These are phyloP conservation scores for Spermophilus dauricus DNA, from an alignment of 2,113 vertebrate species.

Conservation along the genomic window DNA sequence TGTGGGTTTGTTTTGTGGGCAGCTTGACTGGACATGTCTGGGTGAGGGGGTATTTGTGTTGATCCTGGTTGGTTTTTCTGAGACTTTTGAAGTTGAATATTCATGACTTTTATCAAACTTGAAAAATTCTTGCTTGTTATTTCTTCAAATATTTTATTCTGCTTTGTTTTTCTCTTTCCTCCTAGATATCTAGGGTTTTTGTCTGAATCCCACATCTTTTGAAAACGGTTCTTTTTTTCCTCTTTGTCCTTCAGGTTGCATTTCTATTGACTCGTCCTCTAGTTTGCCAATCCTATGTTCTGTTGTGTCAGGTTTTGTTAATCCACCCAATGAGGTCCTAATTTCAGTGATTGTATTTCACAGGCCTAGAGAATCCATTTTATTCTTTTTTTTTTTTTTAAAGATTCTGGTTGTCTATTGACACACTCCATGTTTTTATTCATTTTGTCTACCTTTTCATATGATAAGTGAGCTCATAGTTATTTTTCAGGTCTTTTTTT, in stretches of 20 bases:
- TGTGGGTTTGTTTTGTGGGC: neutral
- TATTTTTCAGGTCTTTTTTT: neutral
- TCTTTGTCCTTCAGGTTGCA: neutral
- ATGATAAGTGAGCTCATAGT: neutral
- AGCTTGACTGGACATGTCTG: neutral
- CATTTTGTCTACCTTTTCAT: neutral
- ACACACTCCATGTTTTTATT: neutral
- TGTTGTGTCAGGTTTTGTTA: neutral
- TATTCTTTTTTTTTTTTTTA: neutral
- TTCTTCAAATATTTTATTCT: conserved; percentile 24
- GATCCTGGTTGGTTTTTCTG: neutral
- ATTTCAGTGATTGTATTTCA: neutral
- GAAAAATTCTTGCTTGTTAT: neutral
- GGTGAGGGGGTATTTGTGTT: neutral
- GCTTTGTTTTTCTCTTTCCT: neutral
- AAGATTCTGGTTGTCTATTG: neutral
- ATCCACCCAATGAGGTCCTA: neutral
- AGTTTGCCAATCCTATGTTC: neutral
- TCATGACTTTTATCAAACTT: neutral
- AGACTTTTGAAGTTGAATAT: neutral
- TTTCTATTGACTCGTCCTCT: neutral
- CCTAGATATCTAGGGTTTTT: neutral
- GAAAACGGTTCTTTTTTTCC: neutral
- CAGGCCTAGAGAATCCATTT: neutral
- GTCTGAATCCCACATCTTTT: neutral